A percentile compares a stretch with the other conserved stretches of the same genome.
phyloP scores from a whole-genome alignment of 2,888 invertebrate species.

The Agrotis ipsilon region DNA sequence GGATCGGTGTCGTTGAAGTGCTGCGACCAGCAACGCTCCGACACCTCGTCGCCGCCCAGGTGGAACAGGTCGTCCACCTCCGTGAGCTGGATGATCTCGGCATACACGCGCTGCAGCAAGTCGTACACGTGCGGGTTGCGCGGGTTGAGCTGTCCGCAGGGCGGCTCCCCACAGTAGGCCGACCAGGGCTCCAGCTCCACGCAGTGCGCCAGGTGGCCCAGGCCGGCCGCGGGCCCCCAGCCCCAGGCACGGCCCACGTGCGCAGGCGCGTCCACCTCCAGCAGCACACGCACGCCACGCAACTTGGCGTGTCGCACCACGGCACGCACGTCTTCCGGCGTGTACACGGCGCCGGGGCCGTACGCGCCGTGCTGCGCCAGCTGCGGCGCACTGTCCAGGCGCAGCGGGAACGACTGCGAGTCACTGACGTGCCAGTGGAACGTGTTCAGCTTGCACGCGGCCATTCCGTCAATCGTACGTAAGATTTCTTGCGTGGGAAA shows the following conservation, averaged over 20 bases:
- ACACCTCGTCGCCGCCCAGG: constrained; percentile 96
- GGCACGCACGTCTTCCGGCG: constrained; percentile 93
- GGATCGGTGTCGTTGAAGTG: constrained; percentile 94
- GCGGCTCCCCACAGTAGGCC: constrained; percentile 95
- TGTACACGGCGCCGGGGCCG: constrained; percentile 94
- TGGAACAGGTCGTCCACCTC: constrained; percentile 95
- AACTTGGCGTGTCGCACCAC: constrained; percentile 94
- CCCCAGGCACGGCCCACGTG: constrained; percentile 97
- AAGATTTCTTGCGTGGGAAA: constrained; percentile 94
- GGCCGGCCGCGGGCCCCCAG: constrained; percentile 94
- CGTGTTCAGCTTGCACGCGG: constrained; percentile 96
- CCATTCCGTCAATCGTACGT: constrained; percentile 96
- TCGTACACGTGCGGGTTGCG: constrained; percentile 95
- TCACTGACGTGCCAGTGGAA: constrained; percentile 98
- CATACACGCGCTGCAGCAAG: constrained; percentile 94
- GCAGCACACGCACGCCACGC: constrained; percentile 96
- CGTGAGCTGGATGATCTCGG: constrained; percentile 94
- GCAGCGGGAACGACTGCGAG: constrained; percentile 98
- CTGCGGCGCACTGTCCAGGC: constrained; percentile 94
- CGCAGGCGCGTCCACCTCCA: constrained; percentile 98
- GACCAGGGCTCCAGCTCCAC: constrained; percentile 96
- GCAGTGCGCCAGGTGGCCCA: constrained; percentile 95
- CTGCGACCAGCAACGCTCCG: constrained; percentile 95
- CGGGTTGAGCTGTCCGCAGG: constrained; percentile 96
- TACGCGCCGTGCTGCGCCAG: constrained; percentile 96